A percentile compares a stretch with the other conserved stretches of the same genome.
Evolutionary conservation across 1,140 invertebrate species (phyloP).

Genomic region (Macrocentrus cingulum): DNA sequence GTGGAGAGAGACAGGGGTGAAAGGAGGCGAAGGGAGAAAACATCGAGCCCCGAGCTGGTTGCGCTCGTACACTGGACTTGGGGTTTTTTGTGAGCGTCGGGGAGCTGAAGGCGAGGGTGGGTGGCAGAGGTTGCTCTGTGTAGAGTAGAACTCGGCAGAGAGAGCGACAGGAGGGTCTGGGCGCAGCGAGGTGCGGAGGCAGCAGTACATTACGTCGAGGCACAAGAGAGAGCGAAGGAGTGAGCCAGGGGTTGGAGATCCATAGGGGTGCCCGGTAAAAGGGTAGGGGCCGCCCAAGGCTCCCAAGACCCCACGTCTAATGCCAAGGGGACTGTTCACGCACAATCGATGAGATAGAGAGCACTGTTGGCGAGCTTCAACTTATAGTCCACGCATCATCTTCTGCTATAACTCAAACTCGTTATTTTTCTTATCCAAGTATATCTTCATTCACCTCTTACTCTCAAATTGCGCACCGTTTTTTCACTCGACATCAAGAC

Average conservation of each 20-base stretch:
- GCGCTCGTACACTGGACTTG: conserved; percentile 50
- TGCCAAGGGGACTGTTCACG: conserved; percentile 28
- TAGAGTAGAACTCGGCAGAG: conserved; percentile 13
- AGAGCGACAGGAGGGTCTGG: conserved; percentile 24
- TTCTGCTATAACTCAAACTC: not conserved
- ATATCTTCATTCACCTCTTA: too few species aligned
- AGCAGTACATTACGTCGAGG: conserved; percentile 11
- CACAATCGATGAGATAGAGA: conserved; percentile 23
- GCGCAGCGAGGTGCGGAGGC: conserved; percentile 1
- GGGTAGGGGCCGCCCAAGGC: conserved; percentile 39
- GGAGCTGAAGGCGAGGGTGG: conserved; percentile 19
- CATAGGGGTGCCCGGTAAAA: conserved; percentile 28
- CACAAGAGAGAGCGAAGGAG: not conserved
- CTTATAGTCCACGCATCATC: not conserved
- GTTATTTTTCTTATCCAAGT: not conserved
- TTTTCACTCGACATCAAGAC: too few species aligned
- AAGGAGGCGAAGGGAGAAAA: conserved; percentile 46
- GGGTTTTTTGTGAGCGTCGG: conserved; percentile 38
- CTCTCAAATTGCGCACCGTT: too few species aligned
- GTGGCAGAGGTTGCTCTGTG: conserved; percentile 15
- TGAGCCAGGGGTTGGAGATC: conserved; percentile 22
- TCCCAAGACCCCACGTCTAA: conserved; percentile 34
- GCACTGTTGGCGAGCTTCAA: not conserved
- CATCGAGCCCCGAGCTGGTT: conserved; percentile 46
- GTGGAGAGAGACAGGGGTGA: conserved; percentile 38